Base-by-base conservation (phyloP, 2,888 invertebrate genomes). In the Troides helena region DNA sequence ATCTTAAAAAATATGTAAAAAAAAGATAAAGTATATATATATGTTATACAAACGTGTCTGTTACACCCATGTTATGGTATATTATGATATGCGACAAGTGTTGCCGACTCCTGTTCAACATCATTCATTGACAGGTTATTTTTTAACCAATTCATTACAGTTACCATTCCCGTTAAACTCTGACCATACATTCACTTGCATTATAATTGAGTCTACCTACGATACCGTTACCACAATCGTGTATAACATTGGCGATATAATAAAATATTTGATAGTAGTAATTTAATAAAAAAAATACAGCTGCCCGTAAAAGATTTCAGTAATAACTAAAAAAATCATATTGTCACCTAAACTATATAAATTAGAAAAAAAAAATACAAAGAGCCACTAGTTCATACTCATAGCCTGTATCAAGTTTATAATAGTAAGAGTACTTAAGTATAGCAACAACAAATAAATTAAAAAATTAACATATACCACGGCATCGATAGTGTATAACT, bases 161-260 rank as follows among this genome's bases (percentile, higher is more conserved):
- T n/a, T 53, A 53, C 53, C 0, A n/a, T n/a, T 7, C 53, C n/a
- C 46, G 12, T 53, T 53, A 53, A 53, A n/a, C 53, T 53, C n/a
- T 53, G 18, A 53, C 53, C 18, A 6, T 18, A 53, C n/a, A 53
- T 53, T 46, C 46, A 53, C 0, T 10, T 53, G 53, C 53, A 53
- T 53, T 53, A n/a, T n/a, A 14, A 12, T 46, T 46, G 46, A 46
- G 14, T 10, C 46, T 46, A 53, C 6, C 53, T 12, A 53, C 18
- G 18, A n/a, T n/a, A 53, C n/a, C n/a, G 18, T 18, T 53, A 53
- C 14, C n/a, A 2, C 14, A 53, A n/a, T 53, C 10, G n/a, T 53
- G 17, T 21, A n/a, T 17, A 62, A 65, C 61, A 69, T 62, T 69
- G 69, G 62, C 65, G 69, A 65, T 30, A 4, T 2, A 30, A 30